phyloP scores from a whole-genome alignment of 1,140 invertebrate species.

The Brevipalpus yothersi region DNA sequence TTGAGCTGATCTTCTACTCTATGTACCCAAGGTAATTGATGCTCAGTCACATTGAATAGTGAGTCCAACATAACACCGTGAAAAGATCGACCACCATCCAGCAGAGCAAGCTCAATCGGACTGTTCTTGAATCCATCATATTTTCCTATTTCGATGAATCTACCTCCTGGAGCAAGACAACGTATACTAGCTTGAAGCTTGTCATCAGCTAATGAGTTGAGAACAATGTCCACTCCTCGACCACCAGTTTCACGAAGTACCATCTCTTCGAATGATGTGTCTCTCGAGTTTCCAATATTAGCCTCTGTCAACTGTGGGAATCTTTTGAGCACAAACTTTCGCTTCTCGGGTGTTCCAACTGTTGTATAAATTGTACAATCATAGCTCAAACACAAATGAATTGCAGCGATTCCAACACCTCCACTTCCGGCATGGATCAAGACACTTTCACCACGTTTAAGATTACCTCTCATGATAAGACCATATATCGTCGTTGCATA shows the following conservation, averaged over 20 bases:
- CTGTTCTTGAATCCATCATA: constrained; percentile 76
- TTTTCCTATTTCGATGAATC: constrained; percentile 91
- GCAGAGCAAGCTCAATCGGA: constrained; percentile 27
- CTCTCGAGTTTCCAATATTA: constrained; percentile 75
- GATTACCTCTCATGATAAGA: constrained; percentile 49
- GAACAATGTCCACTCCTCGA: constrained; percentile 35
- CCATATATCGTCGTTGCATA: constrained; percentile 84
- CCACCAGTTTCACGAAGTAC: constrained; percentile 48
- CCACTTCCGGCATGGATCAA: constrained; percentile 86
- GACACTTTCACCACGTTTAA: constrained; percentile 55
- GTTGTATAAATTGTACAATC: constrained; percentile 69
- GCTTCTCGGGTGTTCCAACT: constrained; percentile 60
- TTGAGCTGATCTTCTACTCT: no score
- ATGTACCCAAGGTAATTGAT: no score
- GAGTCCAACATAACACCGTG: constrained; percentile 83
- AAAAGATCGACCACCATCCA: constrained; percentile 76
- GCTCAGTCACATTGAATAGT: constrained; percentile 34
- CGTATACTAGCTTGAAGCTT: constrained; percentile 66
- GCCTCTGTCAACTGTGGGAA: constrained; percentile 57
- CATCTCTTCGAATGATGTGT: constrained; percentile 67
- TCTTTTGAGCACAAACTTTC: constrained; percentile 56
- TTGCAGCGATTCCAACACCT: constrained; percentile 84
- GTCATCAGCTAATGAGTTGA: constrained; percentile 39
- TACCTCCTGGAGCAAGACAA: constrained; percentile 61
- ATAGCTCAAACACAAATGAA: constrained; percentile 61